Evolutionary conservation across 2,797 vertebrate species (phyloP), one percentile per base, ranked within the genome.

Genomic region (Eurystomus glaucurus): DNA sequence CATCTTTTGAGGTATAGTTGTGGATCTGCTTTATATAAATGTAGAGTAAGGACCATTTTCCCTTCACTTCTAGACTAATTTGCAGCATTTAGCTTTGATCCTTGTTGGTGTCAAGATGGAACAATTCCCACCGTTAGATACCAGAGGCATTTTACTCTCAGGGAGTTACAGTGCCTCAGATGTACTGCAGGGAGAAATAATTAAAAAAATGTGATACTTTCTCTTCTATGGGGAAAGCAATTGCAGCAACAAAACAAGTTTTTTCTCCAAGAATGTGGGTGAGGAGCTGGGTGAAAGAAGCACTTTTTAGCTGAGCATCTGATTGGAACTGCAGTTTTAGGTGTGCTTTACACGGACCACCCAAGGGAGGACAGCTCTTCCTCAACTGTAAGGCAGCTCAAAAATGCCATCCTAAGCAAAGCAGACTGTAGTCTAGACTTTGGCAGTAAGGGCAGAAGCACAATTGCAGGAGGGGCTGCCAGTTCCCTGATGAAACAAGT

Each of bases 21-120:
- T 25, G 39, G 64, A 33, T 71, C 48, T 80, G 28, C 41, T 93
- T 88, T 66, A 41, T 21, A 51, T 43, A 85, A 85, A 74, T 0
- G 9, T 6, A 54, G 51, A 62, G 14, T 10, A 25, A 82, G 39
- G 21, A 62, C 41, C 0, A 0, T 61, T 88, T 75, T 46, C 57
- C 50, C 55, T 10, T 1, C 7, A 50, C 17, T 90, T 58, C 43
- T 50, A 54, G 46, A 11, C 14, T 78, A 46, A 69, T 33, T 81
- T 15, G 31, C 6, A 9, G 61, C 39, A 15, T 81, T 86, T 68
- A 79, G 25, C 79, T 94, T 94, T 96, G 76, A 88, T 96, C 79
- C 90, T 60, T 61, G 18, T 18, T 37, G 11, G 31, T 75, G 74
- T 86, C 65, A 65, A 62, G 69, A 61, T 20, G 46, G 54, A 95